Evolutionary conservation across 2,113 vertebrate species (phyloP), one percentile per base, ranked within the genome.

Genomic region (Psittacus erithacus): DNA sequence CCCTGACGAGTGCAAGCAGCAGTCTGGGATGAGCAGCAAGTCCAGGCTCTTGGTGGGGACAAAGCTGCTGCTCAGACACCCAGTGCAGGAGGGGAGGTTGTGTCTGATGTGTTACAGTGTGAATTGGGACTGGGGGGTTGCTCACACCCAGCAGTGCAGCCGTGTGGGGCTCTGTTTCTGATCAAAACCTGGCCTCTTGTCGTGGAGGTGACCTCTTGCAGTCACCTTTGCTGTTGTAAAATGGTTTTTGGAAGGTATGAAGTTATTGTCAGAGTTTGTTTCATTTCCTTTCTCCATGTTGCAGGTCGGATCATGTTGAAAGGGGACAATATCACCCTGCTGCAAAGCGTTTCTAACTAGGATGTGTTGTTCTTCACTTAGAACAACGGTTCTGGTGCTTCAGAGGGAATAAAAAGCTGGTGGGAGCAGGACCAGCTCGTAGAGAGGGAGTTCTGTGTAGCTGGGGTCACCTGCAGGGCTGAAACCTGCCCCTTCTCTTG

Each of bases 291-390:
- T 44, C 83, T 96, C 49, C 96, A 24, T 97, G 39, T 96, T 96
- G 35, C 97, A 99, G 99, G 99, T 88, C 99, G 99, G 96, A 98
- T 99, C 98, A 99, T 99, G 99, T 96, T 99, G 63, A 99, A 99
- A 97, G 99, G 99, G 94, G 99, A 99, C 98, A 99, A 99, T 96
- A 99, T 99, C 87, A 99, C 99, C 68, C 98, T 99, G 75, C 98
- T 99, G 43, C 99, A 99, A 92, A 99, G 99, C 59, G 99, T 99
- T 73, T 97, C 99, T 91, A 99, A 47, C 95, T 99, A 98, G 98
- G 93, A 28, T 8, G 73, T 50, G 62, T 46, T 11, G 31, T 24
- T 90, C 35, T 73, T 23, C 13, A 0, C 24, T 15, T 44, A 8
- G 16, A 77, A 17, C 22, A 9, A 8, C 1, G 13, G 23, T 44